Evolutionary conservation across 2,797 vertebrate genomes (phyloP).

Genomic region (Hoplostethus atlanticus): DNA sequence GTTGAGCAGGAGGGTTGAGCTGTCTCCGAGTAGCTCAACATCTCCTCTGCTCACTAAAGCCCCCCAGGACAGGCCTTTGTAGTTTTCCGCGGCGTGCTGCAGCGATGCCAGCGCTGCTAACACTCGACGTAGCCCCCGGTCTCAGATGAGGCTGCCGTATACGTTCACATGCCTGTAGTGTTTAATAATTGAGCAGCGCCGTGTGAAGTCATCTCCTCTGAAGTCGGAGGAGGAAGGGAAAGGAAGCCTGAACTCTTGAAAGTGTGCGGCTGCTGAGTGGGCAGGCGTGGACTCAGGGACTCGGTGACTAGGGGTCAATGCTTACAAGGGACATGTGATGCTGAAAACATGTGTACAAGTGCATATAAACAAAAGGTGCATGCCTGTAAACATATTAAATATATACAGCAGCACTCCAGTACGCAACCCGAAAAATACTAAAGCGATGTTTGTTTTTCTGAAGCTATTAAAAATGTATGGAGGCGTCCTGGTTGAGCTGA

Average conservation of each 20-base stretch:
- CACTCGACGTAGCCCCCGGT: conserved; percentile 76
- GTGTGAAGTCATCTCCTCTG: conserved; percentile 74
- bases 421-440: too few species aligned
- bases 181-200: conserved; percentile 78
- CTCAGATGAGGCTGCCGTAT: conserved; percentile 70
- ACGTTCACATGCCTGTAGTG: conserved; percentile 75
- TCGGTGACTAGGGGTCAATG: too few species aligned
- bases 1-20: conserved; percentile 16
- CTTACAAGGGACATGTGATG: too few species aligned
- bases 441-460: too few species aligned
- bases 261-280: conserved; percentile 59
- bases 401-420: too few species aligned
- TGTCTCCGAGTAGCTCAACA: conserved; percentile 71
- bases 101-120: conserved; percentile 73
- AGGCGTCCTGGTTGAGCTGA: too few species aligned
- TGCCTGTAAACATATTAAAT: too few species aligned
- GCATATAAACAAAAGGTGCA: too few species aligned
- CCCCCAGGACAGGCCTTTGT: conserved; percentile 79
- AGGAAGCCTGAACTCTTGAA: conserved; percentile 69
- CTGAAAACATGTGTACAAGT: too few species aligned
- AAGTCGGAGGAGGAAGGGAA: conserved; percentile 67
- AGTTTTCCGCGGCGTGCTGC: conserved; percentile 65
- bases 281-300: conserved; percentile 1
- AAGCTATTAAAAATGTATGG: too few species aligned
- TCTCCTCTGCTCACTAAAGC: conserved; percentile 61